Conservation (phyloP, 2,888 invertebrate species). For the Zygogramma bicolorata region DNA sequence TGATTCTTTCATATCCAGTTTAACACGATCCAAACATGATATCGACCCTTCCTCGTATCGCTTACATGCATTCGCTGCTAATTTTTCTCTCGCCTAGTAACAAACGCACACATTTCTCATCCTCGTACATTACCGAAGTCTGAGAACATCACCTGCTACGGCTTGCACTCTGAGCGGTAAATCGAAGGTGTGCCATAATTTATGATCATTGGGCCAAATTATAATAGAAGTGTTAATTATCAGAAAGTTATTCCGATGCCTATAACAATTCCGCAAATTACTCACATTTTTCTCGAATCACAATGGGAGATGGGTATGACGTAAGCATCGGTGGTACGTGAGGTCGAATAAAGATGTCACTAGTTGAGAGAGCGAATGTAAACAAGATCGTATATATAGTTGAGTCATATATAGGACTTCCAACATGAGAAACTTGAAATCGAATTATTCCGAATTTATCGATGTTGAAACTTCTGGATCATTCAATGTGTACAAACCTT, state of each 20-base stretch:
- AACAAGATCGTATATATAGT: too few species aligned
- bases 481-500: too few species aligned
- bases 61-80: too few species aligned
- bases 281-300: slow-evolving; percentile 1
- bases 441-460: too few species aligned
- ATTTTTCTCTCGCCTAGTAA: neutral
- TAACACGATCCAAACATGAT: too few species aligned
- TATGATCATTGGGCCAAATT: slow-evolving; percentile 11
- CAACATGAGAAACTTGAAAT: too few species aligned
- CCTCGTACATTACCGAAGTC: slow-evolving; percentile 1
- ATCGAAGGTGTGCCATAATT: slow-evolving; percentile 4
- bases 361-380: too few species aligned
- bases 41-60: too few species aligned
- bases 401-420: too few species aligned
- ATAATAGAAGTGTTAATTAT: slow-evolving; percentile 9
- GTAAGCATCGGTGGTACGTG: neutral
- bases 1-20: too few species aligned
- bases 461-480: too few species aligned
- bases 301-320: neutral
- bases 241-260: slow-evolving; percentile 7
- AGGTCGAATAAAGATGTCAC: neutral
- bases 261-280: slow-evolving; percentile 8
- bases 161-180: neutral
- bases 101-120: neutral
- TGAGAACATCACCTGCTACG: neutral